Evolutionary conservation across 1,140 invertebrate genomes (phyloP).

Genomic region (Panonychus citri): DNA sequence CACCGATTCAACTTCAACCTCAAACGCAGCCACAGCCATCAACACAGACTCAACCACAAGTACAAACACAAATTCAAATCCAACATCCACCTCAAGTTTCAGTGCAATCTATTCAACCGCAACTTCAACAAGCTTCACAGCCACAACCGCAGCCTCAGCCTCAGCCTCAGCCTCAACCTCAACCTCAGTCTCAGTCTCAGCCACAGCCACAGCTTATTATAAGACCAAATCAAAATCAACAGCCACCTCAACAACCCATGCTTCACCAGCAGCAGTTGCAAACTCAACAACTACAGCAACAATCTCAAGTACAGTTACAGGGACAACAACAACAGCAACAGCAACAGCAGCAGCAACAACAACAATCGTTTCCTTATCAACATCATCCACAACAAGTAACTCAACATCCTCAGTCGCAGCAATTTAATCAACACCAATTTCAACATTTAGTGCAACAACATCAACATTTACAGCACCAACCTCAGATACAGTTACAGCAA

Average conservation of each 20-base stretch:
- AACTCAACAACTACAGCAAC: slow-evolving; percentile 5
- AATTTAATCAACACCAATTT: slow-evolving; percentile 5
- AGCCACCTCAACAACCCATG: slow-evolving; percentile 2
- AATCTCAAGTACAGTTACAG: background rate
- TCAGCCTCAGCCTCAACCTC: too few species aligned
- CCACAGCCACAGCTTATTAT: too few species aligned
- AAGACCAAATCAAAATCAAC: background rate
- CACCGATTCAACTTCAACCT: background rate
- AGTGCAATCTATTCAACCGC: too few species aligned
- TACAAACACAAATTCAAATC: slow-evolving; percentile 1
- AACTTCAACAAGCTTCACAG: background rate
- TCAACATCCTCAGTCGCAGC: slow-evolving; percentile 2
- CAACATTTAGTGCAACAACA: slow-evolving; percentile 4
- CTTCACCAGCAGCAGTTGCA: background rate
- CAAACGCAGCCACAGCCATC: background rate
- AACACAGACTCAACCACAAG: background rate
- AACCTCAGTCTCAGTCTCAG: too few species aligned
- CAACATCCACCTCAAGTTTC: slow-evolving; percentile 6
- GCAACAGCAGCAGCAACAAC: background rate
- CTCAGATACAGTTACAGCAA: too few species aligned
- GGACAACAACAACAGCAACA: slow-evolving; percentile 2
- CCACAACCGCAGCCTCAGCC: too few species aligned
- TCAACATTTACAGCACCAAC: too few species aligned
- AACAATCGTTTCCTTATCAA: background rate
- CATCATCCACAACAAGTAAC: slow-evolving; percentile 6